Evolutionary conservation across 2,797 vertebrate species (phyloP).

Genomic region (Spinus pinus): DNA sequence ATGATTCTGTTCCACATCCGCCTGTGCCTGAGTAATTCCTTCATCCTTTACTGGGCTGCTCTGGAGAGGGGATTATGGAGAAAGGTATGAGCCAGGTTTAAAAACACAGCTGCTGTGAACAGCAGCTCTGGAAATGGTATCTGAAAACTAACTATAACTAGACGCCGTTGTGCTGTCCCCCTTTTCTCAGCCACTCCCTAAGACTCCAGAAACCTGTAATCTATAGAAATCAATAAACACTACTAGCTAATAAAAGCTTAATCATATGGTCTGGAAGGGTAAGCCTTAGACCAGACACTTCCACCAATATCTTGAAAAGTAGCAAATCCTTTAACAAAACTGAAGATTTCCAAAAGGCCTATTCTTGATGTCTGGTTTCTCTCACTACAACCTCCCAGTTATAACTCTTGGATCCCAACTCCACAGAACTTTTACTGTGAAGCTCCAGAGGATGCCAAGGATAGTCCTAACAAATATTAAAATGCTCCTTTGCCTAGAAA

Average conservation of each 20-base stretch:
- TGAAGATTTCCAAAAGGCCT: background rate
- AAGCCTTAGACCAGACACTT: background rate
- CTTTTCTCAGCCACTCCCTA: background rate
- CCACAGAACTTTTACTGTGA: background rate
- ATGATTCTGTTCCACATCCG: background rate
- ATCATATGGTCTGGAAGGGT: background rate
- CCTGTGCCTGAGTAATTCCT: background rate
- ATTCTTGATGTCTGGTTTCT: background rate
- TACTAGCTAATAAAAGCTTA: background rate
- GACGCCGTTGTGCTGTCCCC: background rate
- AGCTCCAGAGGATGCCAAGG: background rate
- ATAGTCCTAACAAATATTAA: background rate
- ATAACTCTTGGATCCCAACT: background rate
- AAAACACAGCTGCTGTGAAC: background rate
- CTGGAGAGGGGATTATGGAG: background rate
- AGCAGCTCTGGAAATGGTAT: background rate
- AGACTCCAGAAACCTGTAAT: background rate
- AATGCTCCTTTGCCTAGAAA: background rate
- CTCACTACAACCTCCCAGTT: background rate
- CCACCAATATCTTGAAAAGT: background rate
- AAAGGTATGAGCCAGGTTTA: background rate
- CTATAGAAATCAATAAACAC: background rate
- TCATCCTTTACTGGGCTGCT: background rate
- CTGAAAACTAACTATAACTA: rapidly evolving
- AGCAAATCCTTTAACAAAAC: background rate